Percentiles rank a stretch among this genome's conserved stretches.
These are phyloP conservation scores for Ovibos moschatus DNA, from an alignment of 2,113 vertebrate genomes.

Conservation along the genomic window DNA sequence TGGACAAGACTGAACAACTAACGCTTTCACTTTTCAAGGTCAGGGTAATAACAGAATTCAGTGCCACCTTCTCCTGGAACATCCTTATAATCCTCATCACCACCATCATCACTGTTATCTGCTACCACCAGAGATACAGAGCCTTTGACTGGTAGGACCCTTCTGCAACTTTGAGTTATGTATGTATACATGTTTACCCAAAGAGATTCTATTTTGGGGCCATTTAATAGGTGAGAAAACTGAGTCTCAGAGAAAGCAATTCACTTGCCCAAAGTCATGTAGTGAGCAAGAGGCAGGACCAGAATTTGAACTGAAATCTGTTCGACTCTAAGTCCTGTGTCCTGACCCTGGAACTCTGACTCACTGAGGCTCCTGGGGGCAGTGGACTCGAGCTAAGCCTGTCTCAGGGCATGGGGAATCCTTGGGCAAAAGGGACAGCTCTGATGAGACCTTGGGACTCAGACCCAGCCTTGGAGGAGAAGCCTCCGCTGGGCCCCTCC, in stretches of 20 bases:
- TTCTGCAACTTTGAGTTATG: fast-evolving
- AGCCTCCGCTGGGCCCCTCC: neutral
- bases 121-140: fast-evolving
- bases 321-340: neutral
- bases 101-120: neutral
- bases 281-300: neutral
- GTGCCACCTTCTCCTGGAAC: neutral
- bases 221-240: neutral
- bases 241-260: neutral
- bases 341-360: neutral
- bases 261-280: neutral
- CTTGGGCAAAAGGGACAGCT: neutral
- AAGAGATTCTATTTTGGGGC: neutral
- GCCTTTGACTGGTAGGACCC: neutral
- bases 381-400: neutral
- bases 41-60: neutral
- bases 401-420: fast-evolving
- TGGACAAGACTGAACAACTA: neutral
- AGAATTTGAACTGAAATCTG: neutral
- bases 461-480: neutral
- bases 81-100: neutral
- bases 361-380: too few species aligned
- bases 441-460: neutral
- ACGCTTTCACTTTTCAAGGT: neutral
- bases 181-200: fast-evolving